These are phyloP conservation scores for Semnornis frantzii DNA, from an alignment of 2,113 vertebrate genomes.

Conservation along the genomic window DNA sequence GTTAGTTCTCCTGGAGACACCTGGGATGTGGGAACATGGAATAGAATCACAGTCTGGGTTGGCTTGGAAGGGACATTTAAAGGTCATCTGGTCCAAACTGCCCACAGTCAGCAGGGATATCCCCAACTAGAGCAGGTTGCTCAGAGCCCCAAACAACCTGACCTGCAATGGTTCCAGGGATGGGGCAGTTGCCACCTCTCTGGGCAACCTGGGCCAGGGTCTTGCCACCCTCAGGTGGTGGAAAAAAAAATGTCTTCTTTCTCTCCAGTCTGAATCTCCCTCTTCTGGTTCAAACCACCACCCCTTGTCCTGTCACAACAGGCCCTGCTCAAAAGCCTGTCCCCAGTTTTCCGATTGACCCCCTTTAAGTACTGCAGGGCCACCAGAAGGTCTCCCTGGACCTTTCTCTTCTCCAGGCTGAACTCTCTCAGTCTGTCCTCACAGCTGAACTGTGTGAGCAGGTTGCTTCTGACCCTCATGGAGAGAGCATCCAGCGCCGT, in stretches of 20 bases:
- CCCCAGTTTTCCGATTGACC: background rate
- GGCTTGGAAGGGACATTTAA: background rate
- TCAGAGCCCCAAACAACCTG: background rate
- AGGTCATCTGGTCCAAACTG: background rate
- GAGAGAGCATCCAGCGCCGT: background rate
- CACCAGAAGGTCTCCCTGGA: background rate
- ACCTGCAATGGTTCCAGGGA: background rate
- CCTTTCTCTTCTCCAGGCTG: background rate
- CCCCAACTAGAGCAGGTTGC: background rate
- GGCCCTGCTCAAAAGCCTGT: background rate
- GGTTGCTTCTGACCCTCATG: background rate
- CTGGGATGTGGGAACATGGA: background rate
- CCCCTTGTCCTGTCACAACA: background rate
- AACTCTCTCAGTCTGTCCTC: background rate
- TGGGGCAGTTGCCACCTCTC: background rate
- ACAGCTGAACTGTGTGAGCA: background rate
- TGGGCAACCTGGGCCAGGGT: background rate
- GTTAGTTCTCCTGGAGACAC: background rate
- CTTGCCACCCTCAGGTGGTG: background rate
- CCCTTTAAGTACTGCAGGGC: background rate
- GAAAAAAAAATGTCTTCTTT: background rate
- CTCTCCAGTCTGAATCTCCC: background rate
- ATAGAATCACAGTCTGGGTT: background rate
- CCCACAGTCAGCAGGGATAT: background rate
- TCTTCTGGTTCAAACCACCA: background rate